Evolutionary conservation across 92 coral and sea anemone genomes (phyloP), one percentile per base, ranked within the genome.

Genomic region (Micromussa lordhowensis): DNA sequence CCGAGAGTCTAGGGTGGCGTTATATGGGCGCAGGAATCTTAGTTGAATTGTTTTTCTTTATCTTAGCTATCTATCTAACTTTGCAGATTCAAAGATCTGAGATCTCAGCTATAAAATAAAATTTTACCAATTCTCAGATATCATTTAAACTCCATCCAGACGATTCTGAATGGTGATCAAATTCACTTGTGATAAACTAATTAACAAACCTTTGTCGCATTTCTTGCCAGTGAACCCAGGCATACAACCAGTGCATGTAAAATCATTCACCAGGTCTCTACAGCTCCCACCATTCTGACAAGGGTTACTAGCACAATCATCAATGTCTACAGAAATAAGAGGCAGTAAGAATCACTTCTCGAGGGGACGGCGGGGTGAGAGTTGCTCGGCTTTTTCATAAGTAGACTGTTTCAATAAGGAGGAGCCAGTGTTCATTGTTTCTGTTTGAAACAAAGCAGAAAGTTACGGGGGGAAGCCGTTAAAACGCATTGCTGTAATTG

Each of bases 151-250:
- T 44, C 51, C 51, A 44, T 44, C 51, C 51, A 44, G 51, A 44
- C 51, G 51, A 44, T 44, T 8, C 51, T 8, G 51, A 44, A 44
- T 44, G 51, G 51, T 55, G 22, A 4, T 15, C 18, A 55, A 21
- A 19, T 19, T 21, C 5, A 26, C 12, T 66, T 66, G 32, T 30
- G 11, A 26, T 10, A 11, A 16, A 66, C 34, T 26, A 1, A 66
- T 26, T 5, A 12, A 82, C 86, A 49, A n/a, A 84, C 88, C 88
- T 73, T 19, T 8, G 5, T 73, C 76, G 21, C 88, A 84, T 54
- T 22, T 84, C 76, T 75, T 57, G 4, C 88, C 88, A 44, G 82
- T 35, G 68, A 34, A 85, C 11, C 88, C 88, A 3, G 77, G 30
- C 58, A 35, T 31, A 15, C 88, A 85, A 51, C 29, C 38, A n/a